Evolutionary conservation across 1,140 invertebrate genomes (phyloP), one percentile per base, ranked within the genome.

Genomic region (Triops longicaudatus): DNA sequence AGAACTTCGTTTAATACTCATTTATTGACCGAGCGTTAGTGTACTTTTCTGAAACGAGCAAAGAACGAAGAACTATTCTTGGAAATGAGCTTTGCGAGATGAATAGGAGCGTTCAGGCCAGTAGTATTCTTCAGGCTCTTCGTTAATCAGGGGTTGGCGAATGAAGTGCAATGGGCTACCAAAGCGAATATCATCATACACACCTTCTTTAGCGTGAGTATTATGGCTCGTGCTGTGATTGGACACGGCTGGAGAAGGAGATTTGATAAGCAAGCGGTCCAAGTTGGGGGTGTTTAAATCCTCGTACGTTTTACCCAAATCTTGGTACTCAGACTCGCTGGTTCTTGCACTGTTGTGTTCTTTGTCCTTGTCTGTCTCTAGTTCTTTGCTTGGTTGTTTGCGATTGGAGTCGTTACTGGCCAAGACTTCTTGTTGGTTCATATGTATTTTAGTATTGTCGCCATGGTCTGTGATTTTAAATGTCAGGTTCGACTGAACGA

Each of bases 401-500:
- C 50, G 50, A 63, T 63, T 63, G 10, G 50, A 63, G 50, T 63
- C 50, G 22, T 10, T 17, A 11, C 44, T 75, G 11, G 74, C 10
- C n/a, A 63, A 22, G 17, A 43, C 74, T 75, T 75, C 27, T 75
- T 75, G 37, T 17, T 75, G 74, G 37, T 75, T 44, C 74, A 75
- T 27, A 11, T 42, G 74, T 9, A 75, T 44, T 26, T 26, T 31
- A 3, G 41, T 75, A 22, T 75, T 44, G n/a, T 75, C 74, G 26
- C 44, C 44, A 26, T 14, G 63, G 22, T 77, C 76, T 43, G 73
- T 77, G 37, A 77, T 77, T 42, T 77, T 77, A 73, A 81, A 81
- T 72, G 78, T 81, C 42, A 81, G 43, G 28, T 79, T 81, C 6
- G 81, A 81, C 44, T 78, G 77, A 22, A 81, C 78, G 5, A 81